A percentile compares a stretch with the other conserved stretches of the same genome.
Evolutionary conservation across 64 coral and sea anemone genomes (phyloP).

Genomic region (Exaiptasia diaphana): DNA sequence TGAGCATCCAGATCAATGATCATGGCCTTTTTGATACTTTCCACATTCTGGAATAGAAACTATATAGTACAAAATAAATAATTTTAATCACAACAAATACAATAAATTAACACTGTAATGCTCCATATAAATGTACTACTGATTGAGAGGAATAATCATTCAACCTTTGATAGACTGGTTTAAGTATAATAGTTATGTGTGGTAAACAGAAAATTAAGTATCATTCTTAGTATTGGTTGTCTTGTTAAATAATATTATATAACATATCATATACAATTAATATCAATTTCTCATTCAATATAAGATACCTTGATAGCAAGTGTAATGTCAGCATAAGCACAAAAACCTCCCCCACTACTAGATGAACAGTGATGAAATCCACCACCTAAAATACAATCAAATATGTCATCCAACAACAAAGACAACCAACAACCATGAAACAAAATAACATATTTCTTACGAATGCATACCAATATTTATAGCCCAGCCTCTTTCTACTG

Average conservation of each 20-base stretch:
- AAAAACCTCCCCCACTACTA: conserved; percentile 82
- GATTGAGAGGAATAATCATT: too few species aligned
- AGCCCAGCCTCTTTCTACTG: conserved; percentile 94
- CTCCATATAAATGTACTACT: too few species aligned
- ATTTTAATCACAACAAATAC: too few species aligned
- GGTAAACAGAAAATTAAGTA: too few species aligned
- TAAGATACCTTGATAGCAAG: conserved; percentile 75
- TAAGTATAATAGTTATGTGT: too few species aligned
- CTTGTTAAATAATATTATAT: too few species aligned
- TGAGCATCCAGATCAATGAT: conserved; percentile 98
- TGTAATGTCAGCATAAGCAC: conserved; percentile 98
- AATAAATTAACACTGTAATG: too few species aligned
- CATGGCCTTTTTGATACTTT: conserved; percentile 81
- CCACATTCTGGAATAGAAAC: conserved; percentile 87
- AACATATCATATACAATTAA: too few species aligned
- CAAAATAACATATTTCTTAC: background rate
- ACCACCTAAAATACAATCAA: conserved; percentile 79
- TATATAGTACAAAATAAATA: conserved; percentile 51
- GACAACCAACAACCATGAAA: background rate
- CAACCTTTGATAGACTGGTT: too few species aligned
- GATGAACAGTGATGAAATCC: conserved; percentile 96
- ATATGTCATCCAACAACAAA: background rate
- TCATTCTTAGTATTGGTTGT: too few species aligned
- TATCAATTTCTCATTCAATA: too few species aligned
- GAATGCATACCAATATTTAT: conserved; percentile 99